Conservation (phyloP, 2,888 invertebrate genomes). For the Ornithoptera alexandrae region DNA sequence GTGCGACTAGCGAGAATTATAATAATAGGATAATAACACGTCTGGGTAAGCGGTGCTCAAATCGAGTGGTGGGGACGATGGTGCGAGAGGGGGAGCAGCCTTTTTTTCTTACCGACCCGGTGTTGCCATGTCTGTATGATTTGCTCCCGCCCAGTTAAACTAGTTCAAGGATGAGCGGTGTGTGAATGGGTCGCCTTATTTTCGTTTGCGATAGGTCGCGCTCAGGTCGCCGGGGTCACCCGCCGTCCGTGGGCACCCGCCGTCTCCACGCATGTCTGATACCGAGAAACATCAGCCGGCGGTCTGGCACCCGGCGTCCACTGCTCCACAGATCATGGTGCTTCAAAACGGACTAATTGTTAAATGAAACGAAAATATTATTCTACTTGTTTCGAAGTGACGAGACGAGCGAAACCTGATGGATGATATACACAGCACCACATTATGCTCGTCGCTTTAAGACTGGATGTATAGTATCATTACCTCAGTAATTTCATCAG, state of each 20-base stretch:
- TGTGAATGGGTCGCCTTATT: constrained; percentile 71
- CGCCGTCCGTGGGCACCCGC: constrained; percentile 28
- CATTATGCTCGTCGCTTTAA: too few species aligned
- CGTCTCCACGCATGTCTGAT: too few species aligned
- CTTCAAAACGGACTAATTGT: too few species aligned
- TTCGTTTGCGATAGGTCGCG: constrained; percentile 68
- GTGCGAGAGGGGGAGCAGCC: constrained; percentile 40
- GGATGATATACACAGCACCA: too few species aligned
- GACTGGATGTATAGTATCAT: too few species aligned
- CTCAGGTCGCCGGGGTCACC: constrained; percentile 70
- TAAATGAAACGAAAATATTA: too few species aligned
- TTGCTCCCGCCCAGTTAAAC: constrained; percentile 65
- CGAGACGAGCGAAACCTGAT: too few species aligned
- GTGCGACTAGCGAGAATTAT: constrained; percentile 56
- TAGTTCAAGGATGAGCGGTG: constrained; percentile 71
- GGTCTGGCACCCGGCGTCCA: too few species aligned
- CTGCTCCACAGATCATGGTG: too few species aligned
- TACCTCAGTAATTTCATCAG: too few species aligned
- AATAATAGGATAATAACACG: constrained; percentile 76
- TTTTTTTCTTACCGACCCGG: constrained; percentile 49
- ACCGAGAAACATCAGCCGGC: too few species aligned
- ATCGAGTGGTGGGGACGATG: constrained; percentile 40
- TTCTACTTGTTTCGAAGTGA: too few species aligned
- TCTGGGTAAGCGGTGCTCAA: constrained; percentile 64
- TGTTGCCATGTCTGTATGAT: constrained; percentile 66